These are phyloP conservation scores for Anthophora plumipes DNA, from an alignment of 2,888 invertebrate genomes.

Conservation along the genomic window DNA sequence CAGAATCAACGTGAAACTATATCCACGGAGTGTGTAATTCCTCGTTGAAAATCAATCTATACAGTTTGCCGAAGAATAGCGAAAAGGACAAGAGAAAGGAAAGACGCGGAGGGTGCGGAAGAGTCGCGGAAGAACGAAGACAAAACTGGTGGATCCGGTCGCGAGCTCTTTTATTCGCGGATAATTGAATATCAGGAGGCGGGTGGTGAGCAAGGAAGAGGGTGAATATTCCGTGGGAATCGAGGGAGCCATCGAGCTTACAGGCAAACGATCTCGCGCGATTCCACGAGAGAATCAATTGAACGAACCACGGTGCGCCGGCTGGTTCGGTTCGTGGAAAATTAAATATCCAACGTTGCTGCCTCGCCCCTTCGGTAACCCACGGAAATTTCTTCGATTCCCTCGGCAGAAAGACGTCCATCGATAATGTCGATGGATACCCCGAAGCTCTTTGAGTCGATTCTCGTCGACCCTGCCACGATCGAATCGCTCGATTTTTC, in stretches of 20 bases:
- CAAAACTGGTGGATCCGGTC: neutral
- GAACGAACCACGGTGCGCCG: constrained; percentile 3
- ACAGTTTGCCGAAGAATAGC: neutral
- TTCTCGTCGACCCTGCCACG: too few relatives aligned
- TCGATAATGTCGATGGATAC: constrained; percentile 13
- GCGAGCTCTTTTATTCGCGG: constrained; percentile 32
- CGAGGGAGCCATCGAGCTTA: constrained; percentile 32
- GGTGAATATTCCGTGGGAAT: constrained; percentile 52
- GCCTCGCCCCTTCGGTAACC: neutral
- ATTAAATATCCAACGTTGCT: constrained; percentile 54
- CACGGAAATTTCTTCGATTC: constrained; percentile 37
- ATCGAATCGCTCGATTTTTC: neutral
- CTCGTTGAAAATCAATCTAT: neutral
- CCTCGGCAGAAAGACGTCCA: neutral
- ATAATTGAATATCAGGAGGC: constrained; percentile 64
- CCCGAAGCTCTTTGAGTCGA: neutral
- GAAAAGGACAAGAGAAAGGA: neutral
- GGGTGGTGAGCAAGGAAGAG: neutral
- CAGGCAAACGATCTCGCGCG: constrained; percentile 12
- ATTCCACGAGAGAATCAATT: constrained; percentile 55
- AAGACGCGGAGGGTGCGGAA: neutral
- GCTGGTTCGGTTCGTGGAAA: constrained; percentile 53
- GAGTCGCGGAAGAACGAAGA: constrained; percentile 13
- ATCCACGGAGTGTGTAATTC: neutral
- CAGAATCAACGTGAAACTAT: neutral